phyloP scores from a whole-genome alignment of 2,797 vertebrate genomes.

The Chelon labrosus region DNA sequence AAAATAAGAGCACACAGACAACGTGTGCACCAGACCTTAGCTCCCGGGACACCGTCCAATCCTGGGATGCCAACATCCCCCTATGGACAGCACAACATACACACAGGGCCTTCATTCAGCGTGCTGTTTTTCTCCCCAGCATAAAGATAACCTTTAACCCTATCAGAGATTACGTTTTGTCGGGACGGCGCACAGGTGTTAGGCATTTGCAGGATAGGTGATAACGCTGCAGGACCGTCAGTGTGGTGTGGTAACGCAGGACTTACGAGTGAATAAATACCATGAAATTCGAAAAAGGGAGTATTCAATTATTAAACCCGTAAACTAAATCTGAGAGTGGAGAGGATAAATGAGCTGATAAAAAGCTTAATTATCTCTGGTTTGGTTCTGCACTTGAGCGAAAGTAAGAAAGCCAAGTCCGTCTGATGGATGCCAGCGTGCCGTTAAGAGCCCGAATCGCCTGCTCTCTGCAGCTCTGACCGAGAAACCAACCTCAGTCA shows the following conservation, averaged over 20 bases:
- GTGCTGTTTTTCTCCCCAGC: slow-evolving; percentile 6
- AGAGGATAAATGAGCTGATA: slow-evolving; percentile 53
- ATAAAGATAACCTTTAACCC: slow-evolving; percentile 48
- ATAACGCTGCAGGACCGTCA: not conserved
- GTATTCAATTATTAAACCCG: slow-evolving; percentile 29
- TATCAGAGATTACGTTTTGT: slow-evolving; percentile 8
- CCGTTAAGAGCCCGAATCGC: slow-evolving; percentile 25
- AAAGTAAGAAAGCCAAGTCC: slow-evolving; percentile 39
- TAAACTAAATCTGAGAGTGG: slow-evolving; percentile 33
- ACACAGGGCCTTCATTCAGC: slow-evolving; percentile 66
- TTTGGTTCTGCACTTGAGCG: slow-evolving; percentile 33
- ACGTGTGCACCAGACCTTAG: slow-evolving; percentile 88
- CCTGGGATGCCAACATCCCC: slow-evolving; percentile 92
- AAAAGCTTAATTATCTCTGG: slow-evolving; percentile 53
- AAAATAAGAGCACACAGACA: slow-evolving; percentile 54
- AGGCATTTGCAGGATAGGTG: slow-evolving; percentile 26
- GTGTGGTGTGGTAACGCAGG: not conserved
- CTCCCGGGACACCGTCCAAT: slow-evolving; percentile 90
- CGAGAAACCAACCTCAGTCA: slow-evolving; percentile 50
- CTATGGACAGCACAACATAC: slow-evolving; percentile 83
- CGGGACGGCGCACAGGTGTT: slow-evolving; percentile 39
- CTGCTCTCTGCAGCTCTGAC: slow-evolving; percentile 8
- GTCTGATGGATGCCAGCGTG: slow-evolving; percentile 39
- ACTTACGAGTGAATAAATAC: slow-evolving; percentile 8
- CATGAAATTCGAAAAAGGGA: slow-evolving; percentile 9